Evolutionary conservation across 2,113 vertebrate species (phyloP), one percentile per base, ranked within the genome.

Genomic region (Xiphias gladius): DNA sequence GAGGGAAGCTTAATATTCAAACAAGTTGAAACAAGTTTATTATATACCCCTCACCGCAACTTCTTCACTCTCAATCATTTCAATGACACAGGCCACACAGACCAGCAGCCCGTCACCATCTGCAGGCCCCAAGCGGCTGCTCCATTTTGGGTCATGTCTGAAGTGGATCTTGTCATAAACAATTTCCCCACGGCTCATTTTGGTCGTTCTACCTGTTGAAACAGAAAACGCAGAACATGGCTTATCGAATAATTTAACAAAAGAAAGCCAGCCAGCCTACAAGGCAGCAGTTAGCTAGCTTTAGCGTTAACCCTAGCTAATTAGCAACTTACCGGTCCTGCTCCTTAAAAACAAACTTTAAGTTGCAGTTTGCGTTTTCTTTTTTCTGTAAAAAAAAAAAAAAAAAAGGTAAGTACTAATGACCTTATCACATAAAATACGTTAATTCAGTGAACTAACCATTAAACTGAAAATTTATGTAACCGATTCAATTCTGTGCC

Each of bases 51-150:
- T 91, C 91, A 99, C 98, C 91, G 97, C 93, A 26, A 95, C 78
- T 0, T 94, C 79, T 1, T 83, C 66, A 11, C 94, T 94, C 1
- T 95, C 89, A 35, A 97, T 90, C 80, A 96, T 95, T 86, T 98
- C 96, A 30, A 96, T 73, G 0, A 94, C 90, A 72, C 97, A 99
- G 39, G 97, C 96, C 73, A 97, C 82, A 79, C 98, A 99, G 19
- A 97, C 78, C 28, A 88, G 89, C 17, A 73, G 16, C 73, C 83
- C 83, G 43, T 78, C 72, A 0, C 89, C 89, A 20, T 76, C 86
- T 0, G 79, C 71, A 0, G 88, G 58, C 26, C 73, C 85, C 35
- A 93, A 77, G 0, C 78, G 84, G 59, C 95, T 79, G 2, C 84
- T 88, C 96, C 96, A 98, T 8, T 90, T 89, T 0, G 85, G 24